phyloP scores from a whole-genome alignment of 2,113 vertebrate species.

The Ia io region DNA sequence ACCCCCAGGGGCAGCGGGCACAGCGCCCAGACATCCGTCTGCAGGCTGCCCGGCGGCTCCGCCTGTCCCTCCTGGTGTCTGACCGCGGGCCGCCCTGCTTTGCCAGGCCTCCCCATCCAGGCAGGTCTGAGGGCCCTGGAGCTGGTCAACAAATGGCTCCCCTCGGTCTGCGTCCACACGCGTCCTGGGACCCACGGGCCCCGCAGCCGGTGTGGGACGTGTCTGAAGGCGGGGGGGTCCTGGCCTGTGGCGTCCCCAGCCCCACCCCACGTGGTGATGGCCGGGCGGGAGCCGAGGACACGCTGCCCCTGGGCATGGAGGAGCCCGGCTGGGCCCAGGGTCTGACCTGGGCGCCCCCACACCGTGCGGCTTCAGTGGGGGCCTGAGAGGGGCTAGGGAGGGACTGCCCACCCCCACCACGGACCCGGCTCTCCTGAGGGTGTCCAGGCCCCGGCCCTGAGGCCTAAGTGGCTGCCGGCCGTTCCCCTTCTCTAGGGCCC shows the following conservation, averaged over 20 bases:
- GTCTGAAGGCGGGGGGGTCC: fast-evolving
- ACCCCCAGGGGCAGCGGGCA: neutral
- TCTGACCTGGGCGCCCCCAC: neutral
- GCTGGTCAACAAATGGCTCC: fast-evolving
- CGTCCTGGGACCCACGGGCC: fast-evolving
- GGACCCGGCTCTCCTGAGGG: fast-evolving
- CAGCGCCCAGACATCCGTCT: fast-evolving
- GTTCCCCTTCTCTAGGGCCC: neutral
- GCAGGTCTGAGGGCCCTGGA: neutral
- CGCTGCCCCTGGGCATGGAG: fast-evolving
- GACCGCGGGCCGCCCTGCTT: neutral
- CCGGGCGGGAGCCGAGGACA: fast-evolving
- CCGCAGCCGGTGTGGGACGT: fast-evolving
- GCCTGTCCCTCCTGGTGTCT: neutral
- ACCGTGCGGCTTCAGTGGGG: neutral
- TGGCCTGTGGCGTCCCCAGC: fast-evolving
- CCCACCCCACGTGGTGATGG: fast-evolving
- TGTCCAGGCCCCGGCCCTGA: too few relatives aligned
- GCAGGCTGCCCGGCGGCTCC: fast-evolving
- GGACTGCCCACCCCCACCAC: fast-evolving
- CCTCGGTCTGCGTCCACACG: fast-evolving
- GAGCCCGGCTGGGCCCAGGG: too few relatives aligned
- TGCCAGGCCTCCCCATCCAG: neutral
- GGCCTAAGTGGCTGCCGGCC: neutral
- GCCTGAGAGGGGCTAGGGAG: neutral